Evolutionary conservation across 2,113 vertebrate genomes (phyloP).

Genomic region (Lophius piscatorius): DNA sequence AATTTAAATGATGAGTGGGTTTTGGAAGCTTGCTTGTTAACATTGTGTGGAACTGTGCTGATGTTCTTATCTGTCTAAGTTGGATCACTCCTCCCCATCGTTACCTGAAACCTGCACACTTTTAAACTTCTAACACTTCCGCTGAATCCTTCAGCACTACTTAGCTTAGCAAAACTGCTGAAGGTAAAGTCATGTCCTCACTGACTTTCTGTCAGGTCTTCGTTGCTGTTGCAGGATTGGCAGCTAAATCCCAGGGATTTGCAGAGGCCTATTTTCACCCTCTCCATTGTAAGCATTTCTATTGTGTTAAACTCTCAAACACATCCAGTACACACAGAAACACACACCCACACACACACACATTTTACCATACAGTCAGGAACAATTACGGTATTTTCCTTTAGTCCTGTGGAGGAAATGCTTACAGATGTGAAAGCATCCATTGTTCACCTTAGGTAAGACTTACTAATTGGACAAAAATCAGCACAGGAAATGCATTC

Average conservation of each 20-base stretch:
- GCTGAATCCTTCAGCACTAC: background rate
- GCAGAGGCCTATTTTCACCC: constrained; percentile 27
- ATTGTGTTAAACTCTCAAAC: constrained; percentile 38
- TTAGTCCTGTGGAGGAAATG: background rate
- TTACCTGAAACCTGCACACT: background rate
- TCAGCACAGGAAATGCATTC: background rate
- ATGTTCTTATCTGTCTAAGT: background rate
- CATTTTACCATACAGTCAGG: constrained; percentile 11
- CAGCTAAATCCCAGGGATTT: constrained; percentile 54
- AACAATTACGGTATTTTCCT: constrained; percentile 25
- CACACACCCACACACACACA: background rate
- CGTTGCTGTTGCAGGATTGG: constrained; percentile 54
- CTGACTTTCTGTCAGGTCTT: constrained; percentile 39
- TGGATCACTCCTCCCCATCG: background rate
- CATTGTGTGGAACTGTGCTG: background rate
- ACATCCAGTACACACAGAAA: constrained; percentile 14
- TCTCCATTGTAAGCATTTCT: constrained; percentile 33
- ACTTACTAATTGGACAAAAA: constrained; percentile 30
- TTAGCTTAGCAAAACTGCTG: constrained; percentile 2
- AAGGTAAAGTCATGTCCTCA: constrained; percentile 25
- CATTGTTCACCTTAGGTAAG: constrained; percentile 19
- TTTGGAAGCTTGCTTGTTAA: constrained; percentile 2
- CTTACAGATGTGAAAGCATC: constrained; percentile 9
- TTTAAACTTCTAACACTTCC: too few species aligned
- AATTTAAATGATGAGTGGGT: constrained; percentile 6